Percentiles rank a stretch among this genome's conserved stretches.
Evolutionary conservation across 2,888 invertebrate genomes (phyloP).

Genomic region (Latrodectus hesperus): DNA sequence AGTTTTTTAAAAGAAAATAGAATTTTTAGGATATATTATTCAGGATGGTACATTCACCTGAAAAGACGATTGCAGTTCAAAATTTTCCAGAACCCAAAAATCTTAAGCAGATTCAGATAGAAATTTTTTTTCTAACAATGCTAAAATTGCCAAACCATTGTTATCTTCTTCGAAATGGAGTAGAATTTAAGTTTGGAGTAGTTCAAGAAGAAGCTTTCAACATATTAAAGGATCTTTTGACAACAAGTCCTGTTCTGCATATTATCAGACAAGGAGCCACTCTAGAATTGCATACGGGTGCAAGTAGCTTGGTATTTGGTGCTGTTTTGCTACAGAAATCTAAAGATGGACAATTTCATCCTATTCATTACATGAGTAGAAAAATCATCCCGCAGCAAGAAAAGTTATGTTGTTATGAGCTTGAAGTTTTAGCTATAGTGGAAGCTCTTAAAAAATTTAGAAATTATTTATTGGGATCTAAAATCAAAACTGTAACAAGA

Average conservation of each 20-base stretch:
- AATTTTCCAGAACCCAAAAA: neutral
- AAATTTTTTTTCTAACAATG: neutral
- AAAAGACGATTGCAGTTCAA: slow-evolving; percentile 7
- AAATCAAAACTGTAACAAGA: too few species aligned
- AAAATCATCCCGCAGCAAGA: slow-evolving; percentile 11
- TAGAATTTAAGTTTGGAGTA: neutral
- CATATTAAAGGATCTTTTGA: neutral
- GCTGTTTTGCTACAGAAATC: slow-evolving; percentile 18
- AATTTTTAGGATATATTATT: too few species aligned
- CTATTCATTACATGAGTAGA: slow-evolving; percentile 2
- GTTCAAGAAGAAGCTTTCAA: neutral
- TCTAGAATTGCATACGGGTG: slow-evolving; percentile 16
- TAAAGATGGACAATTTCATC: slow-evolving; percentile 15
- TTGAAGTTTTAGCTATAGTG: slow-evolving; percentile 25
- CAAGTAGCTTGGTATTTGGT: slow-evolving; percentile 3
- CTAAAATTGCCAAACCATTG: neutral
- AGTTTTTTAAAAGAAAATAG: too few species aligned
- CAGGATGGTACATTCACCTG: neutral
- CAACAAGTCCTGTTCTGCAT: slow-evolving; percentile 3
- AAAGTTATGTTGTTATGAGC: slow-evolving; percentile 24
- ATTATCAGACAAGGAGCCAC: neutral
- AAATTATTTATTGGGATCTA: too few species aligned
- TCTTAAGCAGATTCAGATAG: slow-evolving; percentile 12
- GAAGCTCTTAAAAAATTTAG: too few species aligned
- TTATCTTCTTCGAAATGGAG: slow-evolving; percentile 4